phyloP scores from a whole-genome alignment of 2,888 invertebrate genomes.

The Polymixis lichenea region DNA sequence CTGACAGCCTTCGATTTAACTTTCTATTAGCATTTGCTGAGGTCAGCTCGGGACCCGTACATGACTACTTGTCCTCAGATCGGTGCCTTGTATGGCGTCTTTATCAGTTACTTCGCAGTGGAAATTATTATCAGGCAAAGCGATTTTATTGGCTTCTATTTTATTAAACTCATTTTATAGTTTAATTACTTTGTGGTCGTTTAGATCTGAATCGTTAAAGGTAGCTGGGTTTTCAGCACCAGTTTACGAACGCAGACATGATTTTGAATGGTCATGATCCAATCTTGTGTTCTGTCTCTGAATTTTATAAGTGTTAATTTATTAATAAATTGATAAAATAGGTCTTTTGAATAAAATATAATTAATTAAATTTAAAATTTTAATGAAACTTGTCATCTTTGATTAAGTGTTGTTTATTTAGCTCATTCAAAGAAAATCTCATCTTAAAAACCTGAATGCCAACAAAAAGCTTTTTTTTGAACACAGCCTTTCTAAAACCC shows the following conservation, averaged over 20 bases:
- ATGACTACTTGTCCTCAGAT: constrained; percentile 73
- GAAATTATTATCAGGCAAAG: constrained; percentile 49
- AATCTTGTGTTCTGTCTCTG: constrained; percentile 2
- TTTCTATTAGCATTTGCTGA: constrained; percentile 75
- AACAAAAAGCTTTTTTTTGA: constrained; percentile 5
- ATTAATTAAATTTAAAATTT: constrained; percentile 1
- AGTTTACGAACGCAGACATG: constrained; percentile 26
- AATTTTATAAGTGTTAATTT: constrained; percentile 10
- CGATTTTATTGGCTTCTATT: constrained; percentile 56
- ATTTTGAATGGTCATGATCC: background rate
- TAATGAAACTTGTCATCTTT: constrained; percentile 9
- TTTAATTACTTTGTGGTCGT: constrained; percentile 39
- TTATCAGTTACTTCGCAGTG: constrained; percentile 56
- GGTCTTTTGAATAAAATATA: background rate
- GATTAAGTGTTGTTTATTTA: background rate
- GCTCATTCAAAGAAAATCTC: background rate
- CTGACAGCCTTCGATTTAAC: constrained; percentile 59
- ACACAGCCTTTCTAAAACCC: constrained; percentile 54
- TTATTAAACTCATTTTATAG: constrained; percentile 51
- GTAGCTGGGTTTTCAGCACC: constrained; percentile 25
- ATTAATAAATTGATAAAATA: background rate
- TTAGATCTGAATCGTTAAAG: constrained; percentile 33
- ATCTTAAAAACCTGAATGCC: background rate
- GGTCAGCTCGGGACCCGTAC: constrained; percentile 71
- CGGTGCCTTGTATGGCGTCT: constrained; percentile 59